phyloP scores from a whole-genome alignment of 2,888 invertebrate species.

The Chromoteleia sp. region DNA sequence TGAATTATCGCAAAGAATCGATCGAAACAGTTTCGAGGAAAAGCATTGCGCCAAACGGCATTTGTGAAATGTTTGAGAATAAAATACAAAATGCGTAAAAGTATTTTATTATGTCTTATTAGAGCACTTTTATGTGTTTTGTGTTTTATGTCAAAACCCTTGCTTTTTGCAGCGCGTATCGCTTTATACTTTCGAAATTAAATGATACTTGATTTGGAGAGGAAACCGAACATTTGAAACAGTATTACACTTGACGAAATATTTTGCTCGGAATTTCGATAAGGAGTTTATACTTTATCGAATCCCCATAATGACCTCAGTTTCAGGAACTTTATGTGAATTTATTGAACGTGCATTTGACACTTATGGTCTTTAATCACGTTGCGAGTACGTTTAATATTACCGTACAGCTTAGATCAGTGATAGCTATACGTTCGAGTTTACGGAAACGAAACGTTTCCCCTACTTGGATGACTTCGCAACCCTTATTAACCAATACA shows the following conservation, averaged over 20 bases:
- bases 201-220: neutral
- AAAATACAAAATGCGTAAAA: too few relatives aligned
- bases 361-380: slow-evolving; percentile 17
- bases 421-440: slow-evolving; percentile 22
- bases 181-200: neutral
- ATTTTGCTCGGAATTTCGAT: neutral
- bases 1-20: too few relatives aligned
- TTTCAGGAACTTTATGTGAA: slow-evolving; percentile 9
- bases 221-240: neutral
- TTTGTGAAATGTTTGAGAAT: too few relatives aligned
- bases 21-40: too few relatives aligned
- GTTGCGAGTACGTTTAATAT: slow-evolving; percentile 18
- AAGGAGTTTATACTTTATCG: slow-evolving; percentile 9
- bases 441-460: slow-evolving; percentile 34
- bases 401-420: slow-evolving; percentile 8
- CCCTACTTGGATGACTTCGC: slow-evolving; percentile 35
- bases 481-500: slow-evolving; percentile 37
- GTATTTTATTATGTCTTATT: too few relatives aligned
- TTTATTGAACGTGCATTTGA: slow-evolving; percentile 12
- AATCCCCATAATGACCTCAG: slow-evolving; percentile 4
- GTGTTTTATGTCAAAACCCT: too few relatives aligned
- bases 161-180: too few relatives aligned
- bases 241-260: neutral
- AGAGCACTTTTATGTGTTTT: too few relatives aligned
- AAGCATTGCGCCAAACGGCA: too few relatives aligned